Evolutionary conservation across 2,113 vertebrate genomes (phyloP), one percentile per base, ranked within the genome.

Genomic region (Trinectes maculatus): DNA sequence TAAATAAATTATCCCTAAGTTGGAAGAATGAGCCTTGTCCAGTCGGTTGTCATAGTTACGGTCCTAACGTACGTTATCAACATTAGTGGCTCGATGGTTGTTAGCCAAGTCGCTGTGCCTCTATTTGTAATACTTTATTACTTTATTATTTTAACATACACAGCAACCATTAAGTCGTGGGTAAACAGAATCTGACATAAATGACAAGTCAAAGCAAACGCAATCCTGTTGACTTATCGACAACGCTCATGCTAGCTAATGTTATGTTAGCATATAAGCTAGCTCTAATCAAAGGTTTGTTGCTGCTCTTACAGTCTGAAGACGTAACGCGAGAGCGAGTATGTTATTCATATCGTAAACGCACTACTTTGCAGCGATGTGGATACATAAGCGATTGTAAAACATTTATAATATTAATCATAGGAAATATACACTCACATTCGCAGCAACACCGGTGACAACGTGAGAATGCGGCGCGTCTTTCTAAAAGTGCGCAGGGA

Each of bases 21-120:
- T 21, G 16, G 6, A 57, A 21, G 2, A 6, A 6, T 22, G 3
- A 33, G 57, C 11, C 11, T 3, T 31, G 44, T 15, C 58, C 46
- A 47, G 33, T 18, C 3, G 69, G 92, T 93, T 92, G 87, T 89
- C 90, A 93, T 93, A 91, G 91, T 54, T 84, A 93, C 77, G 60
- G 19, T 8, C 40, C 31, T 16, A 58, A 24, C 28, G 42, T n/a
- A 65, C 48, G 28, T 4, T n/a, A 39, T 57, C 77, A 82, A 86
- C 74, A 77, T 15, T 36, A n/a, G 12, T 0, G 53, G 19, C 19
- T 26, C 19, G 2, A 49, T 10, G 11, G 3, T 18, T 12, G 15
- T 75, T 70, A 21, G 22, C n/a, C 7, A 8, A 0, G 0, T 13
- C 9, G 3, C 16, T 29, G 10, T 9, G 3, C 8, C 8, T 60